Base-by-base conservation (phyloP, 2,797 vertebrate genomes). In the Otolemur crassicaudatus region DNA sequence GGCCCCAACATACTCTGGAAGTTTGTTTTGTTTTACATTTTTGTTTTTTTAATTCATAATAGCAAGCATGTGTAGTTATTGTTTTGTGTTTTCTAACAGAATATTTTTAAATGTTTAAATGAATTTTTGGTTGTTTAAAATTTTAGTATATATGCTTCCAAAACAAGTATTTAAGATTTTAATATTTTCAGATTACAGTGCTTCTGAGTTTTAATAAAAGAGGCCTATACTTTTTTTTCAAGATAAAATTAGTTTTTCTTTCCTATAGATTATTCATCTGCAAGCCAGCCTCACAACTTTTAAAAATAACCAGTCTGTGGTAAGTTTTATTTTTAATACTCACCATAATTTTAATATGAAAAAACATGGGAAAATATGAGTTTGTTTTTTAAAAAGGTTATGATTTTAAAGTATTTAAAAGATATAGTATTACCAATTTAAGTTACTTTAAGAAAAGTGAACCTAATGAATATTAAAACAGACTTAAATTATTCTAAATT, bases 181-280 rank as follows among this genome's bases (percentile, higher is more conserved):
- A n/a, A n/a, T 46, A 60, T 85, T 91, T 87, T 87, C 19, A 79
- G 34, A 77, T 87, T 89, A 82, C 7, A 92, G 3, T 94, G 2
- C 94, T 97, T 87, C 93, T 70, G 4, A 84, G 10, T 86, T 94
- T 97, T 37, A 88, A 29, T 95, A 90, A 89, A 3, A 94, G 77
- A 76, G 46, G 63, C 0, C 4, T 31, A 1, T 77, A 56, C 7
- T 20, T 82, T 13, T 96, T 25, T 90, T 96, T 89, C 25, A 82
- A 97, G 96, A 70, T 70, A 87, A 37, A 91, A 91, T 90, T 90
- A 85, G 94, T 76, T 7, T 94, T 95, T 94, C 20, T 91, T 97
- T 92, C 91, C 94, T 96, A 22, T 98, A 99, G 99, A 98, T 99
- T 75, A 97, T 99, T 81, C 98, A 99, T 97, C 98, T 99, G 9